phyloP scores from a whole-genome alignment of 64 coral and sea anemone genomes.

The Porites australiensis region DNA sequence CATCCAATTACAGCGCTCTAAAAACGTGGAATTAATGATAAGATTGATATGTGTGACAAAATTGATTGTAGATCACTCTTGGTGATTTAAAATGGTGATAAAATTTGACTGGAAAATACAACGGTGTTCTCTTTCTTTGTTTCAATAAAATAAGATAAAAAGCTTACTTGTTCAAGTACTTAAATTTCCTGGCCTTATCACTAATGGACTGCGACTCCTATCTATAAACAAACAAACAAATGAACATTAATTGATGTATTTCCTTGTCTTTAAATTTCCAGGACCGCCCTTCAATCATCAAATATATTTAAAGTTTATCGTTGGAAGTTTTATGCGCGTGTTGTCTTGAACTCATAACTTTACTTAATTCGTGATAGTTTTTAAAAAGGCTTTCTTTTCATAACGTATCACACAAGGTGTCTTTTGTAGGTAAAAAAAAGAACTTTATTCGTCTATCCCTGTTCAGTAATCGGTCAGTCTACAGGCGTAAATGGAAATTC shows the following conservation, averaged over 20 bases:
- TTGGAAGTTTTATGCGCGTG: background rate
- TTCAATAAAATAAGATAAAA: background rate
- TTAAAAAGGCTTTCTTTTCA: background rate
- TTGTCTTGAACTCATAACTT: background rate
- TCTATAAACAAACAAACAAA: conserved; percentile 66
- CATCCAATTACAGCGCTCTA: conserved; percentile 54
- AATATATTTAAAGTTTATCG: background rate
- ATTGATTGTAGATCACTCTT: conserved; percentile 1
- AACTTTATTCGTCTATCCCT: background rate
- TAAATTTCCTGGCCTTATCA: conserved; percentile 17
- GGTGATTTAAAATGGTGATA: background rate
- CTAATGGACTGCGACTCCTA: background rate
- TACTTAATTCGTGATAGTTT: background rate
- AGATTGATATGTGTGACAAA: conserved; percentile 33
- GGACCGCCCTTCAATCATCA: conserved; percentile 6
- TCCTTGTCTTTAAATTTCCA: conserved; percentile 23
- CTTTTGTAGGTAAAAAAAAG: conserved; percentile 12
- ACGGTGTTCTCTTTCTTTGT: background rate
- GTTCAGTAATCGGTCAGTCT: background rate
- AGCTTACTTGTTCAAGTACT: background rate
- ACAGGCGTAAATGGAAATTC: background rate
- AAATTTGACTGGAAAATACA: background rate
- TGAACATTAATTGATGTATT: conserved; percentile 69
- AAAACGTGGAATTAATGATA: conserved; percentile 58
- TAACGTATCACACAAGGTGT: background rate